Evolutionary conservation across 2,797 vertebrate genomes (phyloP), one percentile per base, ranked within the genome.

Genomic region (Anolis apletophallus): DNA sequence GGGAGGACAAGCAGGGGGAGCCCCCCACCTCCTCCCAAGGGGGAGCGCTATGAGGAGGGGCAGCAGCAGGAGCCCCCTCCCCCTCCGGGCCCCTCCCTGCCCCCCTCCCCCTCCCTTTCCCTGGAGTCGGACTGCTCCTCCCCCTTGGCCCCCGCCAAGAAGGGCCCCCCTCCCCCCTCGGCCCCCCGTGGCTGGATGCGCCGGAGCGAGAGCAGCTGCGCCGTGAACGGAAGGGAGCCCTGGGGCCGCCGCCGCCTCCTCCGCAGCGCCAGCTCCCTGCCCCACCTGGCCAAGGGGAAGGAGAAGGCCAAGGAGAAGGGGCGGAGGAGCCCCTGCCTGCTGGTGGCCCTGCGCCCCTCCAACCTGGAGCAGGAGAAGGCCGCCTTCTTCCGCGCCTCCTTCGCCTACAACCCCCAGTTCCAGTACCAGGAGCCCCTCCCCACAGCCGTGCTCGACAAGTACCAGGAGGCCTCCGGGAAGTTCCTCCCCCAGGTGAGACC

Each of bases 361-460:
- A 99, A 99, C 93, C 92, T 99, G 91, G 97, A 98, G 82, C 91
- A 94, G 83, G 98, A 99, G 90, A 96, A 97, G 85, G 96, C 96
- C 80, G 92, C 93, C 0, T 99, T 99, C 96, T 99, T 99, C 94
- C 97, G 96, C 89, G 97, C 98, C 1, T 93, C 96, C 88, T 99
- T 97, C 90, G 95, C 96, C 84, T 98, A 99, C 76, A 98, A 99
- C 88, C 98, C 98, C 6, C 98, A 98, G 96, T 99, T 99, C 73
- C 96, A 98, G 89, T 99, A 99, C 69, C 85, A 95, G 0, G 96
- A 98, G 88, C 97, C 98, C 0, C 94, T 98, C 88, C 98, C 98
- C 0, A 95, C 91, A 19, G 95, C 95, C 0, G 98, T 99, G 74
- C 91, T 99, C 91, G 97, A 98, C 64, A 99, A 98, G 89, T 99